Conservation (phyloP, 1,140 invertebrate genomes). For the Ganaspis sp. region DNA sequence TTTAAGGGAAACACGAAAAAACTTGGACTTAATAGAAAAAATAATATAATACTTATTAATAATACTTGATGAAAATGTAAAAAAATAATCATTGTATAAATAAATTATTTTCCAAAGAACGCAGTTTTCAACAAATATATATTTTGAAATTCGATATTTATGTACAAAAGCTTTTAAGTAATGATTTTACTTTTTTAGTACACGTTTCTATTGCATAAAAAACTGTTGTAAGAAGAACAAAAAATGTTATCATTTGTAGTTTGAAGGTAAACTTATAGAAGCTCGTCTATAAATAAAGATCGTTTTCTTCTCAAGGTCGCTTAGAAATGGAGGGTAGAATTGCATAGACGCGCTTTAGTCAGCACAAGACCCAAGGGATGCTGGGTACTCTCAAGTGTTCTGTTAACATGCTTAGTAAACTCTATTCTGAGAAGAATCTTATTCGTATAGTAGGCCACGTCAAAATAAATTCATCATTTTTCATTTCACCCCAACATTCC, state of each 20-base stretch:
- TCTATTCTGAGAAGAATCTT: neutral
- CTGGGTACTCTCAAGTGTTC: neutral
- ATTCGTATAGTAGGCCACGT: neutral
- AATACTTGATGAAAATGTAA: too few species aligned
- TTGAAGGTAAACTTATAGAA: neutral
- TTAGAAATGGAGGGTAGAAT: slow-evolving; percentile 10
- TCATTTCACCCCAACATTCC: neutral
- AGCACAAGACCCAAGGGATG: neutral
- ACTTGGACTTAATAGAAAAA: too few species aligned
- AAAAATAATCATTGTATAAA: too few species aligned
- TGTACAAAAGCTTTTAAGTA: too few species aligned
- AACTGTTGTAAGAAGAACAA: too few species aligned
- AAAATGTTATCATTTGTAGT: too few species aligned
- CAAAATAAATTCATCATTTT: slow-evolving; percentile 6
- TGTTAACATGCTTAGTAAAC: neutral
- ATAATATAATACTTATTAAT: too few species aligned
- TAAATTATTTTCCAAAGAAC: too few species aligned
- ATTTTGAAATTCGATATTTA: too few species aligned
- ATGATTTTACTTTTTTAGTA: too few species aligned
- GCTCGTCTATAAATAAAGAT: neutral
- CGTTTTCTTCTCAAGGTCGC: neutral
- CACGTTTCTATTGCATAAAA: neutral
- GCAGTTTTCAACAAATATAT: too few species aligned
- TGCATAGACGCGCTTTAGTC: neutral
- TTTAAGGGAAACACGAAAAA: too few species aligned